Evolutionary conservation across 1,140 invertebrate genomes (phyloP), one percentile per base, ranked within the genome.

Genomic region (Fopius arisanus): DNA sequence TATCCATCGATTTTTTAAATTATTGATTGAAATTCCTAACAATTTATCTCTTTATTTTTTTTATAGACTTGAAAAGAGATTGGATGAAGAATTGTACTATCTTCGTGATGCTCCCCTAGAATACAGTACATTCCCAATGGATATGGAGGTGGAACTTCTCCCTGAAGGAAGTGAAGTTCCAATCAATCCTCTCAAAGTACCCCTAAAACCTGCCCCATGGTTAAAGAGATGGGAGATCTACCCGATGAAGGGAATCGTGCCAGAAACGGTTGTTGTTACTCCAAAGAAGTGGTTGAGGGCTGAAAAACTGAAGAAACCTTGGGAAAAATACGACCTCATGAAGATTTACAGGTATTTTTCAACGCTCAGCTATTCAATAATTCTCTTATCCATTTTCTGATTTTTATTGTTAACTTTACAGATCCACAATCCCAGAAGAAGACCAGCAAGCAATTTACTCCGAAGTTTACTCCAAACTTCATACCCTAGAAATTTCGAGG

Each of bases 241-340:
- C 80, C 89, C 94, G 78, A 88, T 97, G 28, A 91, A 94, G 86
- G 97, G 96, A 23, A 89, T 96, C 9, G 29, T 70, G 14, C 31
- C n/a, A 83, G 90, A 74, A 65, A 72, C 29, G 51, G 83, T 90
- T 79, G 79, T 92, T 26, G 70, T 79, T 12, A 91, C 90, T 77
- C 88, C 92, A 74, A 92, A 90, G 79, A 90, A 92, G 77, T 89
- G 88, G 75, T 86, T 86, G 23, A 90, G 90, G 79, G 90, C 91
- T 31, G 84, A 89, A 77, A 83, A 91, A 78, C 82, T 89, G 41
- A 89, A 88, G 62, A 94, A 90, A 79, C 94, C 95, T 9, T 97
- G 94, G 93, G 94, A 95, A 80, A 95, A 96, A 90, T 97, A 94
- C 88, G 97, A 99, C 87, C 88, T 98, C 41, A 97, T 99, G 96